A percentile compares a stretch with the other conserved stretches of the same genome.
These are phyloP conservation scores for Bombus sylvicola DNA, from an alignment of 1,140 invertebrate species.

Conservation along the genomic window DNA sequence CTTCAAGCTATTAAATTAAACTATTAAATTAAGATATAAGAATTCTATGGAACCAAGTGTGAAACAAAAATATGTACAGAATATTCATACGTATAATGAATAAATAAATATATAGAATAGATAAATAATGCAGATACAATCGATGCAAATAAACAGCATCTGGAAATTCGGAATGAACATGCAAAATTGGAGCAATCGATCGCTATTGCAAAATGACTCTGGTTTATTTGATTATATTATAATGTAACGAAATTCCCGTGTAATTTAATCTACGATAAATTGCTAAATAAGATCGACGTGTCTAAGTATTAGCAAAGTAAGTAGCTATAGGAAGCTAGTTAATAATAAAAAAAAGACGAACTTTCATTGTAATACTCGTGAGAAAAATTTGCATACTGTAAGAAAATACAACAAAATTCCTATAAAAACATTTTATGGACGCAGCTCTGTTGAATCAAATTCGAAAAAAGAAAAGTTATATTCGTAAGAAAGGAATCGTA, in stretches of 20 bases:
- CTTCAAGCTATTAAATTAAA: neutral
- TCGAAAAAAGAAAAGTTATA: too few relatives aligned
- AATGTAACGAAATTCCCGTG: neutral
- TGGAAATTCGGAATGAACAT: conserved; percentile 11
- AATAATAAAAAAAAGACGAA: neutral
- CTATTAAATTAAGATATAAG: neutral
- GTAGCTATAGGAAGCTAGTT: neutral
- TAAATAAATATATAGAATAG: too few relatives aligned
- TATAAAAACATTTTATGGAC: too few relatives aligned
- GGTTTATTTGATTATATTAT: neutral
- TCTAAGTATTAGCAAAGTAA: too few relatives aligned
- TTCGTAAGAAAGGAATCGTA: too few relatives aligned
- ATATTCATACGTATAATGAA: neutral
- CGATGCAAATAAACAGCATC: conserved; percentile 2
- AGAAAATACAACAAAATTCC: too few relatives aligned
- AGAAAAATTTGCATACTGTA: too few relatives aligned
- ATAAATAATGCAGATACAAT: neutral
- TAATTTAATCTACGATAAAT: conserved; percentile 11
- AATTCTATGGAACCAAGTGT: neutral
- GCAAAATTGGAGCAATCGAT: conserved; percentile 33
- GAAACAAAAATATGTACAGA: neutral
- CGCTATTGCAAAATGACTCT: neutral
- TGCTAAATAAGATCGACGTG: neutral
- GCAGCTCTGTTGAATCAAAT: too few relatives aligned
- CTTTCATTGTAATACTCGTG: neutral